Evolutionary conservation across 1,140 invertebrate genomes (phyloP), one percentile per base, ranked within the genome.

Genomic region (Aphaenogaster ashmeadi): DNA sequence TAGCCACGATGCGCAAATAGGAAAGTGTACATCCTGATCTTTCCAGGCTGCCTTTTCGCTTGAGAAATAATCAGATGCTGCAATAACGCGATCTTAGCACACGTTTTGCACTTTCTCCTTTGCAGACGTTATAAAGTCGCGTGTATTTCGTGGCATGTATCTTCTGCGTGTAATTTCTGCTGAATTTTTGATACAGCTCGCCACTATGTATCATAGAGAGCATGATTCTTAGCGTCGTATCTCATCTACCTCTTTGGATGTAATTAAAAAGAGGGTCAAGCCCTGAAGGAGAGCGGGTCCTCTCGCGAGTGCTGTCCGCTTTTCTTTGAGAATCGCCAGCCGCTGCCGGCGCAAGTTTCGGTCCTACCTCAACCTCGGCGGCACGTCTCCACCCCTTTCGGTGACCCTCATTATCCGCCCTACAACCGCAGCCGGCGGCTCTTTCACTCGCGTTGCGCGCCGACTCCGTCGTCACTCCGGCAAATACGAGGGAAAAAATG

Each of bases 251-350:
- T 8, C 44, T 41, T 33, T 44, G 89, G 91, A 92, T 89, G 91
- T 91, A 94, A 94, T 94, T 94, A 93, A 87, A 91, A 93, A 94
- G 91, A 94, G 90, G 94, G 93, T 94, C 92, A 93, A 92, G 90
- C 90, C 89, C 81, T 86, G 81, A 18, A 92, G 86, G 72, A 93
- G 86, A 92, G 85, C 71, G 87, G 77, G 64, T 75, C 86, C 67
- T 72, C 54, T 79, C 36, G 41, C 56, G 75, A 91, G 89, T 75
- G 72, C 9, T 21, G 54, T 18, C 33, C 71, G 78, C 79, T 89
- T 80, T 84, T 60, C 83, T 91, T 89, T 81, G 60, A 88, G 80
- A 64, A 79, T 36, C 38, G 27, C 41, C 54, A n/a, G 56, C 50
- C 60, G 69, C 74, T 58, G 58, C 52, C 71, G 88, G 60, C 71